Percentiles rank a stretch among this genome's conserved stretches.
Conservation (phyloP, 2,888 invertebrate genomes). For the Apocheima hispidaria region DNA sequence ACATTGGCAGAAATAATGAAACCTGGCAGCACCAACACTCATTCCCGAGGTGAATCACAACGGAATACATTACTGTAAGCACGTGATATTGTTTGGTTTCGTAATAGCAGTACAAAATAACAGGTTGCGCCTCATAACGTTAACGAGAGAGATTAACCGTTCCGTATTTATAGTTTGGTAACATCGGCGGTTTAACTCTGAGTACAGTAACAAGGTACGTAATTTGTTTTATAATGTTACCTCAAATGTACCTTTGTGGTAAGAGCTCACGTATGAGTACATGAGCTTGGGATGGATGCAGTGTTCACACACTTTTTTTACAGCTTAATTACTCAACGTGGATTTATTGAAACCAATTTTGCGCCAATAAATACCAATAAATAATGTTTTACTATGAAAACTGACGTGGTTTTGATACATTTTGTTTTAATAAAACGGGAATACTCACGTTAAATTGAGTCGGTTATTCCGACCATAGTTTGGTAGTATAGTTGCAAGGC, state of each 20-base stretch:
- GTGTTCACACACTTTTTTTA: not conserved
- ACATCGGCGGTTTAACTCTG: conserved; percentile 30
- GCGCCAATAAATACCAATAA: too few species aligned
- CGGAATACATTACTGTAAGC: conserved; percentile 61
- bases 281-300: conserved; percentile 31
- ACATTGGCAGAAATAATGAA: not conserved
- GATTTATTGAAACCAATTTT: not conserved
- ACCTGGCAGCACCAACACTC: conserved; percentile 24
- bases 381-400: too few species aligned
- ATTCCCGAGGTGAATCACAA: conserved; percentile 34
- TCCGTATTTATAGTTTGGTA: conserved; percentile 54
- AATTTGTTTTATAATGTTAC: conserved; percentile 35
- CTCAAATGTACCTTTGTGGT: conserved; percentile 26
- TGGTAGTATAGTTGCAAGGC: too few species aligned
- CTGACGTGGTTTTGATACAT: too few species aligned
- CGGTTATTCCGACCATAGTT: too few species aligned
- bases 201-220: conserved; percentile 30
- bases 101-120: conserved; percentile 76
- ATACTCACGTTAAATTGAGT: too few species aligned
- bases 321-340: not conserved
- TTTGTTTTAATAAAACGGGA: too few species aligned
- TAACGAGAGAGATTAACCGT: conserved; percentile 68
- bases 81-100: conserved; percentile 81
- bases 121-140: conserved; percentile 70
- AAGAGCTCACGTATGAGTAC: conserved; percentile 46